Conservation (phyloP, 1,140 invertebrate genomes). For the Drosophila bipectinata region DNA sequence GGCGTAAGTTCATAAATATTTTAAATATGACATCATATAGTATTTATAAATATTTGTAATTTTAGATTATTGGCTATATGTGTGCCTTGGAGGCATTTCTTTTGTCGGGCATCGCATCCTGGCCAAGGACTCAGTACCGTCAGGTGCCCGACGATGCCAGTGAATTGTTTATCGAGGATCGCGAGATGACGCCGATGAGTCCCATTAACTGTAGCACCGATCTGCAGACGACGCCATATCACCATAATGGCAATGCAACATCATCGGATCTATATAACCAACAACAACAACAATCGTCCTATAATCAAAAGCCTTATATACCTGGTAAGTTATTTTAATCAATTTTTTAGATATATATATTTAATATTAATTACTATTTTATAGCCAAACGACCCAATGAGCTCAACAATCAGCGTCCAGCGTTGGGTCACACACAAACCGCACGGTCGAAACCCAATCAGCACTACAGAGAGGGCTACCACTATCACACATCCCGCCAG, state of each 20-base stretch:
- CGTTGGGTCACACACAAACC: constrained; percentile 83
- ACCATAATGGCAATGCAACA: constrained; percentile 77
- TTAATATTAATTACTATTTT: background rate
- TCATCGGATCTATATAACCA: constrained; percentile 79
- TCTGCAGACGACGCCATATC: constrained; percentile 70
- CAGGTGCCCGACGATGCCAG: constrained; percentile 84
- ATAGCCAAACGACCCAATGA: constrained; percentile 84
- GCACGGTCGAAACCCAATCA: constrained; percentile 83
- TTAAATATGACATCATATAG: too few relatives aligned
- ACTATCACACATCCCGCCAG: constrained; percentile 84
- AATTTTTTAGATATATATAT: background rate
- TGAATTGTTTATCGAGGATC: constrained; percentile 84
- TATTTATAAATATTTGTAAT: background rate
- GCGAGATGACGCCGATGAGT: constrained; percentile 84
- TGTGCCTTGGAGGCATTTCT: constrained; percentile 84
- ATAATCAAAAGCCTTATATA: constrained; percentile 84
- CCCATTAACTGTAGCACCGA: constrained; percentile 80
- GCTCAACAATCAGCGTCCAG: constrained; percentile 82
- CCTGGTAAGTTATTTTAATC: constrained; percentile 61
- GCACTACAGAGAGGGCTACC: constrained; percentile 83
- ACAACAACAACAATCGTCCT: constrained; percentile 83
- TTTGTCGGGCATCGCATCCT: constrained; percentile 83
- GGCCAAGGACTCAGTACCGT: constrained; percentile 84
- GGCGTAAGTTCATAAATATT: constrained; percentile 78
- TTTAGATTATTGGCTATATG: constrained; percentile 84